Conservation (phyloP, 2,888 invertebrate species). For the Ferrisia virgata region DNA sequence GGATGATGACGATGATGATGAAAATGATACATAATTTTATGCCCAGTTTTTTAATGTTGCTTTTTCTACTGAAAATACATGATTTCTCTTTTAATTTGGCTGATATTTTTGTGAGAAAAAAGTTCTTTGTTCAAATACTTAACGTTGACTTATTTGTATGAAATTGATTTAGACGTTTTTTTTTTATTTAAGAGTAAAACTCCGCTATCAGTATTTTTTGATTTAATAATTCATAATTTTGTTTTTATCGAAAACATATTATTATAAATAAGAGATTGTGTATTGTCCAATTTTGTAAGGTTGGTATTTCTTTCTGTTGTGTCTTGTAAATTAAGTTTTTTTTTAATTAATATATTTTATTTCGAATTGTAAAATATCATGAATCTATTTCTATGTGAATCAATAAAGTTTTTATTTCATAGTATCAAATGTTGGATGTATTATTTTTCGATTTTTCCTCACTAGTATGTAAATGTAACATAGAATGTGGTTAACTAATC, state of each 20-base stretch:
- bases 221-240: background rate
- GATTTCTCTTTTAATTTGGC: too few species aligned
- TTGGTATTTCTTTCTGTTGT: background rate
- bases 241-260: background rate
- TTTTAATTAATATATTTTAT: background rate
- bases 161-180: background rate
- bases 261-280: too few species aligned
- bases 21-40: background rate
- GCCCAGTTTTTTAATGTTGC: background rate
- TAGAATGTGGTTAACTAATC: too few species aligned
- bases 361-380: background rate
- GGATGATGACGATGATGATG: slow-evolving; percentile 7
- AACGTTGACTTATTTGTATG: too few species aligned
- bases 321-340: background rate
- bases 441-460: too few species aligned
- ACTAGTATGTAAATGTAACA: too few species aligned
- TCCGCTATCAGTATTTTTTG: background rate
- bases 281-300: too few species aligned
- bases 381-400: background rate
- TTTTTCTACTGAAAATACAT: too few species aligned
- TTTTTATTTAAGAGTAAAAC: background rate
- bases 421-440: too few species aligned
- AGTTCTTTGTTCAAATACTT: too few species aligned
- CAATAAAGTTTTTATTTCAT: background rate
- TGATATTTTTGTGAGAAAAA: too few species aligned